Evolutionary conservation across 2,113 vertebrate species (phyloP).

Genomic region (Sarotherodon lohbergeri): DNA sequence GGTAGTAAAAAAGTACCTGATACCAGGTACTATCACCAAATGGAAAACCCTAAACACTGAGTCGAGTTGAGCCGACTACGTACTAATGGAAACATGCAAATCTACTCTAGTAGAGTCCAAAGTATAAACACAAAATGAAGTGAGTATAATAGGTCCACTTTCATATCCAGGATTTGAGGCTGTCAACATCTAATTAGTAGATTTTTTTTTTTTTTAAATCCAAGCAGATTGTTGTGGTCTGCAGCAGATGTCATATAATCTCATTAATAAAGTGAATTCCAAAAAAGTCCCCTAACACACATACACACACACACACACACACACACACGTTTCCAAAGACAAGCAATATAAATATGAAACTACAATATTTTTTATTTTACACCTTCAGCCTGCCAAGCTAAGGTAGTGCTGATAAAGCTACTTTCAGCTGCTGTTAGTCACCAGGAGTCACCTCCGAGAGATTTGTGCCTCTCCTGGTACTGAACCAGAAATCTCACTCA

Average conservation of each 20-base stretch:
- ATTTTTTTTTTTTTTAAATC: background rate
- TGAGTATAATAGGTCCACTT: background rate
- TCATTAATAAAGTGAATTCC: background rate
- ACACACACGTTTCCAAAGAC: background rate
- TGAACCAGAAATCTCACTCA: background rate
- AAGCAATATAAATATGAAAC: background rate
- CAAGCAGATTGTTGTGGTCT: background rate
- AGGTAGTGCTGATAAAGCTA: background rate
- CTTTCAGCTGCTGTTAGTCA: background rate
- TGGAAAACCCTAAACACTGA: background rate
- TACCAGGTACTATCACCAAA: background rate
- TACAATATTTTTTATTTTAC: background rate
- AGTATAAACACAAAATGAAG: background rate
- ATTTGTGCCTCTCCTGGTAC: background rate
- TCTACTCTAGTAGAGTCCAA: background rate
- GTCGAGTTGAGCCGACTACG: accelerated
- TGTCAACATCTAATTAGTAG: background rate
- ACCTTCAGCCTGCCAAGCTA: background rate
- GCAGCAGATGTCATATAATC: background rate
- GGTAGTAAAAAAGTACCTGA: background rate
- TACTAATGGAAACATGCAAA: background rate
- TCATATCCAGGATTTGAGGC: background rate
- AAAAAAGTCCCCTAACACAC: background rate
- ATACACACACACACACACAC: background rate
- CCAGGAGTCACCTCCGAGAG: background rate